A percentile compares a stretch with the other conserved stretches of the same genome.
These are phyloP conservation scores for Dromococcyx pavoninus DNA, from an alignment of 2,797 vertebrate genomes.

Conservation along the genomic window DNA sequence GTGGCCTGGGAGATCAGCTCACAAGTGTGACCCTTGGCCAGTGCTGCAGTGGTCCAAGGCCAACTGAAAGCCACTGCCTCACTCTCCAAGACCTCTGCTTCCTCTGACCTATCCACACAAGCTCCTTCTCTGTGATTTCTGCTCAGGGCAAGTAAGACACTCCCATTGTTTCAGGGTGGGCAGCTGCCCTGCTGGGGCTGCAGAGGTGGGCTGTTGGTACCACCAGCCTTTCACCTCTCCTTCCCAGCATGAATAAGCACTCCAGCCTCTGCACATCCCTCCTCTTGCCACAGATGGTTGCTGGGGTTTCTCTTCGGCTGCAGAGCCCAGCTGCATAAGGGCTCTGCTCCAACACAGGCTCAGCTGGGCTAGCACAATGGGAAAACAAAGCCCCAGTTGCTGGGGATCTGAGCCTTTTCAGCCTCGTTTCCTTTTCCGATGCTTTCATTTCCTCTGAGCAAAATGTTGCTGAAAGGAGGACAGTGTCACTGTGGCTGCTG, in stretches of 20 bases:
- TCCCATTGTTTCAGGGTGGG: not conserved
- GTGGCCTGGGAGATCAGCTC: not conserved
- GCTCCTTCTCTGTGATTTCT: not conserved
- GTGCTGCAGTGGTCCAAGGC: not conserved
- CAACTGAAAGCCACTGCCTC: not conserved
- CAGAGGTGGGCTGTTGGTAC: not conserved
- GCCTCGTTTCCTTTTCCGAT: conserved; percentile 49
- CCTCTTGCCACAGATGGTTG: conserved; percentile 7
- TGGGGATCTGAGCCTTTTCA: conserved; percentile 54
- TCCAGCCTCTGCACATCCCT: not conserved
- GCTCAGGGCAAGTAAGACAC: not conserved
- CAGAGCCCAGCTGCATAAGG: conserved; percentile 67
- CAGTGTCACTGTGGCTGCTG: not conserved
- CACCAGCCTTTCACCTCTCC: not conserved
- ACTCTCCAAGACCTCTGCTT: not conserved
- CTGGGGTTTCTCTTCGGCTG: conserved; percentile 53
- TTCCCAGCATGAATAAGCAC: not conserved
- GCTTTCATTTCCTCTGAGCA: conserved; percentile 28
- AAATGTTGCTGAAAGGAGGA: conserved; percentile 44
- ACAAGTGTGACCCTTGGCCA: not conserved
- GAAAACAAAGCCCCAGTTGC: conserved; percentile 29
- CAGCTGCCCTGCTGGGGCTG: not conserved
- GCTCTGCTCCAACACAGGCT: conserved; percentile 68
- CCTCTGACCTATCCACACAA: not conserved
- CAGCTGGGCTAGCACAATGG: conserved; percentile 59